Evolutionary conservation across 2,113 vertebrate species (phyloP), one percentile per base, ranked within the genome.

Genomic region (Apteryx mantelli): DNA sequence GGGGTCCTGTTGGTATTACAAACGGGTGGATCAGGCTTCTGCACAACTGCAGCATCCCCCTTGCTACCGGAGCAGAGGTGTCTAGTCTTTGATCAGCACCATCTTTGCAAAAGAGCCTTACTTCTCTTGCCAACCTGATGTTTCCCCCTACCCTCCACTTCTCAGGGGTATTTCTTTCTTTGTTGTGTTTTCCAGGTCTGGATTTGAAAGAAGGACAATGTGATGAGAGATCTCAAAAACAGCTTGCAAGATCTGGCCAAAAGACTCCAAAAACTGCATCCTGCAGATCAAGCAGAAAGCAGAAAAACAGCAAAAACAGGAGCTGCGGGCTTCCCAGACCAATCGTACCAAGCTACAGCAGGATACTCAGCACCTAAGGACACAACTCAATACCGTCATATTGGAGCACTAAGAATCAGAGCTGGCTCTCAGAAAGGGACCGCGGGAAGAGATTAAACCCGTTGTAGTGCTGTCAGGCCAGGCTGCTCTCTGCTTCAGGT

Each of bases 361-460:
- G 83, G 98, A 99, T 30, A 83, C 96, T 7, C 86, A 85, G 61
- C 88, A 94, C 40, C 92, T 97, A 12, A 95, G 65, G 17, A 73
- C 88, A 3, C 97, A 98, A 73, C 93, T 98, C 85, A 96, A 93
- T 56, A 97, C 34, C 53, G 65, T 98, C 28, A 90, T 96, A 21
- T 6, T 30, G 30, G 97, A 98, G 84, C 97, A 99, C 93, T 89
- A 95, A 18, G 89, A 98, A 69, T 34, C 30, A 2, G 98, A 98
- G 50, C 94, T 79, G 92, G 87, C 74, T 3, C 96, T 98, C 63
- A 94, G 97, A 61, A 98, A 98, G 97, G 98, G 98, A 70, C 36
- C 25, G 24, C 3, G 44, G 75, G 53, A 65, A 42, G 3, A 3
- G 4, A 32, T 18, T 18, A 73, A 48, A 53, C 63, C 44, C 22